phyloP scores from a whole-genome alignment of 2,797 vertebrate species.

The Jordanella pulchra region DNA sequence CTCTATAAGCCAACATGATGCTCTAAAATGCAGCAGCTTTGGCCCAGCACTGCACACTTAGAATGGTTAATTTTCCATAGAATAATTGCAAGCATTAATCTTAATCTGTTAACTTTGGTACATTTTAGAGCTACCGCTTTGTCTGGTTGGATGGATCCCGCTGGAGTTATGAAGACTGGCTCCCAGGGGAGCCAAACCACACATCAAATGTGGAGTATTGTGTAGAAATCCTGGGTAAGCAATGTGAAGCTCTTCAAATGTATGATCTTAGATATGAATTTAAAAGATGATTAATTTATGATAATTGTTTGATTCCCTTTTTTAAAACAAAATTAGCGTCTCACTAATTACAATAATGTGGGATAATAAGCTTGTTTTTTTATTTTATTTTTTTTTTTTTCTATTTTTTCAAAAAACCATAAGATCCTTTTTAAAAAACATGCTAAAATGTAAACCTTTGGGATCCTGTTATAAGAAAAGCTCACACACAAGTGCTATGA shows the following conservation, averaged over 20 bases:
- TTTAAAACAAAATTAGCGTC: no score
- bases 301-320: no score
- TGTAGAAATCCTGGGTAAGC: slow-evolving; percentile 49
- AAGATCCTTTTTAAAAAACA: neutral
- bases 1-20: neutral
- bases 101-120: neutral
- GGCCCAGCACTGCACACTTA: neutral
- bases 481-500: neutral
- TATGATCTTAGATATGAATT: neutral
- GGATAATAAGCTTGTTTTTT: neutral
- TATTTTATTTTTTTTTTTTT: neutral
- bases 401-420: neutral
- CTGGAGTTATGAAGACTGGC: slow-evolving; percentile 68
- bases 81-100: neutral
- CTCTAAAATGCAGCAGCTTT: neutral
- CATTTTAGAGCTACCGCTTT: slow-evolving; percentile 60
- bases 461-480: neutral
- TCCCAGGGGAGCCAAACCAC: slow-evolving; percentile 60
- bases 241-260: slow-evolving; percentile 15
- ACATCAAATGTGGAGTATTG: slow-evolving; percentile 46
- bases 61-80: neutral
- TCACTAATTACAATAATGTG: neutral
- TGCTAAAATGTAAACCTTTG: neutral
- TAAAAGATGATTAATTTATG: no score
- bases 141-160: slow-evolving; percentile 69